Conservation (phyloP, 2,797 vertebrate genomes). For the Alca torda region DNA sequence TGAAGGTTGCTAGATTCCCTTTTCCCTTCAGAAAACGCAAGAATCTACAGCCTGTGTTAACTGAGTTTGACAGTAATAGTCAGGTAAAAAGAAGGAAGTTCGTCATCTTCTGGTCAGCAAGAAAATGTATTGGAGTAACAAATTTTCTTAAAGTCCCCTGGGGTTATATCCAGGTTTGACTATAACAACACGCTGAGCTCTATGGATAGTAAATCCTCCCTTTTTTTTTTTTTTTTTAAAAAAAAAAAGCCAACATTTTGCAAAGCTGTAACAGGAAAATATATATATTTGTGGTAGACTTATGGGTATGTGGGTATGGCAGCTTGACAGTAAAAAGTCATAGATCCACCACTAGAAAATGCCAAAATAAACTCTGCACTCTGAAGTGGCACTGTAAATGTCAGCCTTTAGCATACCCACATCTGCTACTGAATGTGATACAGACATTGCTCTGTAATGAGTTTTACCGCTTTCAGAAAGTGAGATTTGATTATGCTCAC, state of each 20-base stretch:
- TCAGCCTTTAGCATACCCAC: neutral
- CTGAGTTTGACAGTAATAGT: neutral
- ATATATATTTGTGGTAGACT: constrained; percentile 53
- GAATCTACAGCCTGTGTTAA: neutral
- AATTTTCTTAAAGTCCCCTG: neutral
- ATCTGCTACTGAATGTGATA: constrained; percentile 22
- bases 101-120: neutral
- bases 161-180: neutral
- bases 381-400: constrained; percentile 47
- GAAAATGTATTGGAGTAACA: neutral
- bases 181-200: neutral
- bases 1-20: neutral
- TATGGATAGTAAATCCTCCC: constrained; percentile 19
- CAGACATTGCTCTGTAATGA: neutral
- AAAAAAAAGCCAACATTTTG: neutral
- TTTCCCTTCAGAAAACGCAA: neutral
- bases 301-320: constrained; percentile 66
- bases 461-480: neutral
- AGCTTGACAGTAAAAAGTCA: constrained; percentile 60
- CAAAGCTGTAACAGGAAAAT: constrained; percentile 55
- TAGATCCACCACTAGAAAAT: constrained; percentile 56
- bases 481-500: neutral
- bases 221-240: neutral
- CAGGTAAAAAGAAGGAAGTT: neutral
- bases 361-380: constrained; percentile 54